Base-by-base conservation (phyloP, 2,113 vertebrate species). In the Pygoscelis antarcticus region DNA sequence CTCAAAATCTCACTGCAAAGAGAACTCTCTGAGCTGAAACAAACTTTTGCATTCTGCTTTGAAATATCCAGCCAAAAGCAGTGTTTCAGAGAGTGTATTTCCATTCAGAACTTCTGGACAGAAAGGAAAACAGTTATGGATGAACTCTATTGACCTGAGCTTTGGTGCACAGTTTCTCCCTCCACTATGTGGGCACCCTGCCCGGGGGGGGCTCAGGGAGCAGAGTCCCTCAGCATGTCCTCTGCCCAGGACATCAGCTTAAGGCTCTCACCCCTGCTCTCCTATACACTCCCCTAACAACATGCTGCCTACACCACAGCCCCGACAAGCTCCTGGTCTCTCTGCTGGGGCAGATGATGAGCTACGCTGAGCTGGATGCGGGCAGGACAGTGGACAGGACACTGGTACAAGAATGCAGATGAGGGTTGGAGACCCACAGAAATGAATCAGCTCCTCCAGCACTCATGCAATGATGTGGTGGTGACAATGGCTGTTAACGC, bases 1-100 rank as follows among this genome's bases (percentile, higher is more conserved):
- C 88, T 96, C 52, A 87, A 84, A 93, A 90, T 51, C 51, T 74
- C 42, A 72, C 78, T 94, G 87, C 52, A 89, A 96, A 72, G 52
- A 81, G 46, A 91, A 87, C 23, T 42, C 47, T 78, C 82, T 8
- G 23, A 91, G 58, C 52, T 42, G 80, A 91, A 96, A 89, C 44
- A 15, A 81, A 57, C 19, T 61, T 69, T 92, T 90, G 93, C 58
- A 44, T 79, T 76, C 61, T 82, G 65, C 70, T 89, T 84, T 96
- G 86, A 94, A 95, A 94, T 44, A 69, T 6, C 16, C 52, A 92
- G 76, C 72, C 85, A 89, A 83, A 86, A 92, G 21, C 51, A 61
- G 62, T 30, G 47, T 90, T 90, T 93, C 40, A 47, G 60, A 75
- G 60, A 72, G 77, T 25, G 9, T 16, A 66, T 49, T 92, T 74